Conservation (phyloP, 2,113 vertebrate species). For the Mormyrus lacerda region DNA sequence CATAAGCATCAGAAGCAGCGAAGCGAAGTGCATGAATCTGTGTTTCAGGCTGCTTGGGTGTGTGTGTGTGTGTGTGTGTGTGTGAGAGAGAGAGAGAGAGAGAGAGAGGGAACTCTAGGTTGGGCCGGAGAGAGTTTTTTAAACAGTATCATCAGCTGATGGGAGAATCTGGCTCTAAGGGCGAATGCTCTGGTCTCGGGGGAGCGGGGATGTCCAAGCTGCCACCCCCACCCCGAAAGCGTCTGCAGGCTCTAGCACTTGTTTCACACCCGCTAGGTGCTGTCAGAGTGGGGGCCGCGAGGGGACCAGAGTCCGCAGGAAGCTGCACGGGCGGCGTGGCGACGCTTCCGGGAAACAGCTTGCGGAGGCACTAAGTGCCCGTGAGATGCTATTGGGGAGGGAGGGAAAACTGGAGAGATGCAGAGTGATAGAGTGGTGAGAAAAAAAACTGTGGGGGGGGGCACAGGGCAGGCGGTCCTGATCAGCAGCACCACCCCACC, state of each 20-base stretch:
- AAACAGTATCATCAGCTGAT: neutral
- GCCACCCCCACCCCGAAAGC: neutral
- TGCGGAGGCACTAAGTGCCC: neutral
- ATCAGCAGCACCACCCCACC: conserved; percentile 14
- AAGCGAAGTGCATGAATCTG: neutral
- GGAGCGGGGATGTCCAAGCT: neutral
- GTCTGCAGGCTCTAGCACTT: neutral
- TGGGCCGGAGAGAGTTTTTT: neutral
- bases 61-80: neutral
- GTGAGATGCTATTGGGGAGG: neutral
- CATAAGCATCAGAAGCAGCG: neutral
- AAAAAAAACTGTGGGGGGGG: neutral
- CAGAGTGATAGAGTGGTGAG: neutral
- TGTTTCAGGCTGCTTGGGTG: neutral
- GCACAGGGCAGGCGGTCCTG: neutral
- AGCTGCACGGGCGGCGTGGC: neutral
- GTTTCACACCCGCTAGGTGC: neutral
- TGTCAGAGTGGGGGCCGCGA: neutral
- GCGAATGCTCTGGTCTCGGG: neutral
- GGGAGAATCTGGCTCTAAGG: neutral
- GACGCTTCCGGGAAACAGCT: conserved; percentile 4
- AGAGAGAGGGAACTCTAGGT: neutral
- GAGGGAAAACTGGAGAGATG: neutral
- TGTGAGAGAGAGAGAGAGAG: neutral
- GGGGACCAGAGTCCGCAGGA: neutral